A percentile compares a stretch with the other conserved stretches of the same genome.
These are phyloP conservation scores for Hemitrygon akajei DNA, from an alignment of 2,797 vertebrate genomes.

Conservation along the genomic window DNA sequence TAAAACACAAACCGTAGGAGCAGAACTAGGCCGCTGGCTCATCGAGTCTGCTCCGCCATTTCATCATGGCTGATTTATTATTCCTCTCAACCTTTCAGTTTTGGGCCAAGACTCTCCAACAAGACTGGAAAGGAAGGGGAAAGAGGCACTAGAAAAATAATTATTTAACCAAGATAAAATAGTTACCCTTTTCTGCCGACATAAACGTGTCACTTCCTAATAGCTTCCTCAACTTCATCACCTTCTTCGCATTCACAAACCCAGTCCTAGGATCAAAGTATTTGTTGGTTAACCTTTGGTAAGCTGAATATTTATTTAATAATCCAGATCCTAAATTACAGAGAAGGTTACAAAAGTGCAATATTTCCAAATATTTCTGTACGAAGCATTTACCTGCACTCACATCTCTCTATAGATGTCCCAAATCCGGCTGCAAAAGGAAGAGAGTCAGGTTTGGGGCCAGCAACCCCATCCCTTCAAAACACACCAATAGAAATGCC, in stretches of 20 bases:
- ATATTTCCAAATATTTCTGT: not conserved
- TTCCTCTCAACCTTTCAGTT: too few relatives aligned
- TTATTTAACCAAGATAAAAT: not conserved
- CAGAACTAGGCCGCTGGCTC: too few relatives aligned
- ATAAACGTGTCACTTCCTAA: constrained; percentile 67
- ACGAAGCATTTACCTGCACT: not conserved
- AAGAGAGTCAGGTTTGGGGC: too few relatives aligned
- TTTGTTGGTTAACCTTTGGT: constrained; percentile 8
- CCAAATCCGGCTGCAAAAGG: too few relatives aligned
- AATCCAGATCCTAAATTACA: constrained; percentile 15
- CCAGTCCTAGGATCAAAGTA: constrained; percentile 54
- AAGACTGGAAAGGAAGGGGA: too few relatives aligned
- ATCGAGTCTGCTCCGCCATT: too few relatives aligned
- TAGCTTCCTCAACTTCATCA: constrained; percentile 67
- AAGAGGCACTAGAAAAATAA: not conserved
- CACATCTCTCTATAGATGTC: not conserved
- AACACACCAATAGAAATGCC: too few relatives aligned
- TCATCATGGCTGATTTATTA: too few relatives aligned
- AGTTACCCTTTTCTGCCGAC: constrained; percentile 70
- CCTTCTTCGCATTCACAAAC: constrained; percentile 66
- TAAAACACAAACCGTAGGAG: too few relatives aligned
- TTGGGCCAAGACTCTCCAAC: too few relatives aligned
- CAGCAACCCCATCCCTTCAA: too few relatives aligned
- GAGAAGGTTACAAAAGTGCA: constrained; percentile 2
- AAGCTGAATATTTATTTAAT: constrained; percentile 13